These are phyloP conservation scores for Pogona vitticeps DNA, from an alignment of 2,113 vertebrate genomes.

Conservation along the genomic window DNA sequence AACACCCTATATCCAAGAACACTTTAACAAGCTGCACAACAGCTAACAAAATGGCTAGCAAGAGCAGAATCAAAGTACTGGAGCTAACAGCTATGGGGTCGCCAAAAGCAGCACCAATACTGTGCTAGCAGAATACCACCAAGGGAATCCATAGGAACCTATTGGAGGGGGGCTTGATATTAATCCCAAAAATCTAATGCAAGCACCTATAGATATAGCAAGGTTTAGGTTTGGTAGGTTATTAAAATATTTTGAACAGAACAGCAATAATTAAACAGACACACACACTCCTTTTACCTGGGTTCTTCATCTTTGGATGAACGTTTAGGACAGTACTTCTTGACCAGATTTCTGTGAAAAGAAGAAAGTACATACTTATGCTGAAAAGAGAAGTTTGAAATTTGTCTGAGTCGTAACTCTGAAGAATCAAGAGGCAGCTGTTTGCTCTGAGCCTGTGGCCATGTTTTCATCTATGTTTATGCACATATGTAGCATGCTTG, in stretches of 20 bases:
- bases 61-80: not conserved
- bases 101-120: not conserved
- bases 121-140: not conserved
- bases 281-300: conserved; percentile 79
- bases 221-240: not conserved
- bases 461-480: no score
- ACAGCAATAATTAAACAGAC: not conserved
- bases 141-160: not conserved
- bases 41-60: not conserved
- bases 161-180: not conserved
- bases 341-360: conserved; percentile 88
- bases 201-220: not conserved
- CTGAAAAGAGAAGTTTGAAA: not conserved
- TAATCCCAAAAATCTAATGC: not conserved
- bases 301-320: conserved; percentile 96
- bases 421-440: not conserved
- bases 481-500: no score
- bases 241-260: not conserved
- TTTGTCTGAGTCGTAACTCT: not conserved
- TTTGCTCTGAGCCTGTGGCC: not conserved
- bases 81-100: not conserved
- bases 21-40: not conserved
- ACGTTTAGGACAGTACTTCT: conserved; percentile 97
- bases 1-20: not conserved
- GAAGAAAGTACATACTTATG: conserved; percentile 34